Evolutionary conservation across 2,888 invertebrate species (phyloP), one percentile per base, ranked within the genome.

Genomic region (Ochropleura leucogaster): DNA sequence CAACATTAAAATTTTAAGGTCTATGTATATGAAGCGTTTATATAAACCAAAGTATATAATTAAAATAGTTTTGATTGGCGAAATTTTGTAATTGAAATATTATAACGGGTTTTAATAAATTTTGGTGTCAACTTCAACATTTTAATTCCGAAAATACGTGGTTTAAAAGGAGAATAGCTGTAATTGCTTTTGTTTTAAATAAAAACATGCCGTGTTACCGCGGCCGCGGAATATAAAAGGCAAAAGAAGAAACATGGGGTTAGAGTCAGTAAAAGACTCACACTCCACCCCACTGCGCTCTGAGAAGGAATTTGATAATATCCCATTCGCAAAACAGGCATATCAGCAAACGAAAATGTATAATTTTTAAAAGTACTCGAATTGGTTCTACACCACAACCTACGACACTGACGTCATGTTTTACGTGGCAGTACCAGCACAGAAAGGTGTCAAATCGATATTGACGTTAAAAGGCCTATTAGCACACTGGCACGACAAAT

Each of bases 401-500:
- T 16, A 30, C 49, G 18, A 46, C n/a, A 16, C 42, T 47, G 9
- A 42, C 4, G 12, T 7, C 70, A 81, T 72, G 72, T 80, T 80
- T 30, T 51, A 14, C 12, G 5, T 60, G 18, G 4, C 42, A 42
- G 42, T 40, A 42, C 5, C 18, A 42, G 18, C 9, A 53, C 40
- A 40, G 49, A 84, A 80, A 63, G 16, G 68, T 82, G 81, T 74
- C 81, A 85, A 86, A 85, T 83, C 85, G 69, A 86, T 86, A 68
- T 74, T 68, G 40, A 7, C 14, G 65, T 51, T 66, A 68, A 83
- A 69, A 85, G 88, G 55, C 85, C 90, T 85, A 83, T 80, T 92
- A 89, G 84, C 92, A 92, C 90, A 91, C 90, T 90, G 87, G 87
- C 87, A 44, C 60, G 71, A 84, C 80, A 89, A 91, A 92, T 89